These are phyloP conservation scores for Netelia virgata DNA, from an alignment of 2,888 invertebrate genomes.

Conservation along the genomic window DNA sequence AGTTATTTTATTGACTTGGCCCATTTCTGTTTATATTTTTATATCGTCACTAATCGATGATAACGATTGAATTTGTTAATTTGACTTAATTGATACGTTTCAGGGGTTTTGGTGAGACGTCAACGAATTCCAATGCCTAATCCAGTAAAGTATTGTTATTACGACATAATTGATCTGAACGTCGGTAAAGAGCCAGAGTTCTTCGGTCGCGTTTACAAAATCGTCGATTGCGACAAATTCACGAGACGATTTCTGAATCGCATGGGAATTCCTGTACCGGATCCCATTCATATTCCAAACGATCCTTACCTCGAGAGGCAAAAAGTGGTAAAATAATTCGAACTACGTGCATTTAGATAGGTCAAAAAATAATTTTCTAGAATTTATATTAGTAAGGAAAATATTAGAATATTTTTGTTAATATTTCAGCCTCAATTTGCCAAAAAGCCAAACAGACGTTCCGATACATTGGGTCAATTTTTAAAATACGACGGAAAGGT, in stretches of 20 bases:
- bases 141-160: slow-evolving; percentile 91
- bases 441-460: slow-evolving; percentile 86
- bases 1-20: background rate
- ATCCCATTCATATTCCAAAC: slow-evolving; percentile 87
- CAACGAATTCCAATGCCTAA: slow-evolving; percentile 92
- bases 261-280: slow-evolving; percentile 93
- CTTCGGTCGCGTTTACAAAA: slow-evolving; percentile 92
- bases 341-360: background rate
- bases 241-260: slow-evolving; percentile 94
- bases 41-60: too few relatives aligned
- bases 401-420: background rate
- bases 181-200: slow-evolving; percentile 92
- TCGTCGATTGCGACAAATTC: slow-evolving; percentile 94
- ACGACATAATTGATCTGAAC: slow-evolving; percentile 95
- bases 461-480: slow-evolving; percentile 92
- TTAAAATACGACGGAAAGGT: slow-evolving; percentile 92
- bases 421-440: slow-evolving; percentile 77
- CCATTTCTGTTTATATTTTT: too few relatives aligned
- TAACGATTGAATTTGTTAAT: background rate
- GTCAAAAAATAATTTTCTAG: background rate
- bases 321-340: slow-evolving; percentile 74
- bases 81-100: slow-evolving; percentile 16
- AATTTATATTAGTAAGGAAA: background rate
- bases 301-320: slow-evolving; percentile 82
- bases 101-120: slow-evolving; percentile 92